A percentile compares a stretch with the other conserved stretches of the same genome.
phyloP scores from a whole-genome alignment of 2,113 vertebrate species.

The Heliornis fulica region DNA sequence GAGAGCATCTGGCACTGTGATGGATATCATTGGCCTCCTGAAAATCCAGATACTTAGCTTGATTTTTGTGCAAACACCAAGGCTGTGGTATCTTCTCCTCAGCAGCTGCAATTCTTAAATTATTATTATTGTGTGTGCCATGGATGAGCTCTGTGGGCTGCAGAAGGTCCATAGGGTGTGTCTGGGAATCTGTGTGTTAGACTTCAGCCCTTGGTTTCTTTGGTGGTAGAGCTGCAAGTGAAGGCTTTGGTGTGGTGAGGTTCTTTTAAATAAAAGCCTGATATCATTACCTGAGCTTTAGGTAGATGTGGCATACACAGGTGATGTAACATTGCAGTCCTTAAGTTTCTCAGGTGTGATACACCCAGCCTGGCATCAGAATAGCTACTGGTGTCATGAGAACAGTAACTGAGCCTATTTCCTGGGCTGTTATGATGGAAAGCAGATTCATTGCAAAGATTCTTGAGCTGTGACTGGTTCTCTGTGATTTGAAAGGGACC shows the following conservation, averaged over 20 bases:
- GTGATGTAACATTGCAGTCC: background rate
- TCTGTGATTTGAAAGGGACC: background rate
- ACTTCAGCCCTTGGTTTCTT: background rate
- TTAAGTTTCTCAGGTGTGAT: background rate
- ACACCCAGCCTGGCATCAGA: background rate
- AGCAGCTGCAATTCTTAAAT: background rate
- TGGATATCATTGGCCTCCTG: background rate
- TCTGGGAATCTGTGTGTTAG: background rate
- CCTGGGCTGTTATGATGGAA: background rate
- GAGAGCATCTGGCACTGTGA: background rate
- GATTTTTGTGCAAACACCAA: background rate
- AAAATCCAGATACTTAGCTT: background rate
- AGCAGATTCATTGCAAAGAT: background rate
- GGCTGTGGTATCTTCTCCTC: background rate
- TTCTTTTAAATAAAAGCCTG: background rate
- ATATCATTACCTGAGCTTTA: background rate
- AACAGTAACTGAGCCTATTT: background rate
- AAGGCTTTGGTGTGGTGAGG: fast-evolving
- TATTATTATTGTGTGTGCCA: background rate
- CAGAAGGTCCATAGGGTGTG: fast-evolving
- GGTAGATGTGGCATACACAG: background rate
- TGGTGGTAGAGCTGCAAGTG: background rate
- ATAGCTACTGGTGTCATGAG: background rate
- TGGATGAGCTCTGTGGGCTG: background rate
- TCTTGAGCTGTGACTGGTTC: background rate